These are phyloP conservation scores for Callinectes sapidus DNA, from an alignment of 2,888 invertebrate species.

Conservation along the genomic window DNA sequence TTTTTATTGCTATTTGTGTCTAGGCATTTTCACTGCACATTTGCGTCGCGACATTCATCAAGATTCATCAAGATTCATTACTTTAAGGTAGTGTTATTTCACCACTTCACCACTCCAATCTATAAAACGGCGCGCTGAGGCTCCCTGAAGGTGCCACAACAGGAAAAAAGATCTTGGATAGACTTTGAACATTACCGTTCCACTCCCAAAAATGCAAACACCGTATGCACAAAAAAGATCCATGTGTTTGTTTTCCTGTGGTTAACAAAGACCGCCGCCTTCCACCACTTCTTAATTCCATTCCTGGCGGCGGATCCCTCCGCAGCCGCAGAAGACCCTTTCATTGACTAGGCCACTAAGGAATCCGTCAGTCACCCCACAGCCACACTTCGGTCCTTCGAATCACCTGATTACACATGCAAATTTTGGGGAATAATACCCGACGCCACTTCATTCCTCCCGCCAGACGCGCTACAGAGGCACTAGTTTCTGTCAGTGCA, in stretches of 20 bases:
- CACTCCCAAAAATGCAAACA: background rate
- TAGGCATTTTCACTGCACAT: too few species aligned
- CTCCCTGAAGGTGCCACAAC: background rate
- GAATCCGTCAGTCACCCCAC: background rate
- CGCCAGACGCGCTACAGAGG: slow-evolving; percentile 14
- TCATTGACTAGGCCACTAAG: background rate
- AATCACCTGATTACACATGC: slow-evolving; percentile 31
- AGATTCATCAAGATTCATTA: too few species aligned
- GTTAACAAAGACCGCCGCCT: background rate
- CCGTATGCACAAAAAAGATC: background rate
- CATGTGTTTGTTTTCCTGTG: background rate
- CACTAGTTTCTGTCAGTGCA: slow-evolving; percentile 2
- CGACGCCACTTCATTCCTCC: background rate
- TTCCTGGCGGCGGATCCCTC: background rate
- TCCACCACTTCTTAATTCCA: background rate
- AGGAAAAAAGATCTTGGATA: background rate
- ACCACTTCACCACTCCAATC: background rate
- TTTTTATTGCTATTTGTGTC: too few species aligned
- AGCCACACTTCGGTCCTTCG: background rate
- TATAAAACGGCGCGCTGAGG: background rate
- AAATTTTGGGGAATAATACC: slow-evolving; percentile 19
- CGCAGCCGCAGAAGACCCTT: background rate
- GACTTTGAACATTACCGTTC: background rate
- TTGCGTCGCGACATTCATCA: too few species aligned
- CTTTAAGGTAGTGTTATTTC: too few species aligned